Conservation (phyloP, 2,797 vertebrate genomes). For the Melopsittacus undulatus region DNA sequence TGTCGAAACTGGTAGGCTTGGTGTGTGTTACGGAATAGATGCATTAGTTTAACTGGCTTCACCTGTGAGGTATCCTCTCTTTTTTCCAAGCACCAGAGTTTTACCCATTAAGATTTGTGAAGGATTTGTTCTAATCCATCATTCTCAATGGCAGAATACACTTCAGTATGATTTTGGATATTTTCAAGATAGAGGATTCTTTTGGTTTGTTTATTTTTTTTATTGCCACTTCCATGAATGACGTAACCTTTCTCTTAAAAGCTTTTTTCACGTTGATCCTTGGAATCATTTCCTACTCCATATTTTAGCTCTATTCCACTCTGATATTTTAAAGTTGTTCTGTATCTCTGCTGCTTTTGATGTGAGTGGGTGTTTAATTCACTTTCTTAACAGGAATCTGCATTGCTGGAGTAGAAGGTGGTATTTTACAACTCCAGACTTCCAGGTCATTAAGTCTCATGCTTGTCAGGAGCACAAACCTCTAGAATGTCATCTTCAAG, state of each 20-base stretch:
- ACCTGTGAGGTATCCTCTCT: not conserved
- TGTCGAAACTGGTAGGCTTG: not conserved
- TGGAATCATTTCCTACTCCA: not conserved
- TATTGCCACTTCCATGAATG: not conserved
- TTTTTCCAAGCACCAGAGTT: not conserved
- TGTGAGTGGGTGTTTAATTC: constrained; percentile 44
- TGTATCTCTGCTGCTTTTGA: constrained; percentile 1
- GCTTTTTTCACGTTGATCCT: not conserved
- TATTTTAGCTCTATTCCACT: not conserved
- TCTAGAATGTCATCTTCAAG: constrained; percentile 9
- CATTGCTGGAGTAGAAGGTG: not conserved
- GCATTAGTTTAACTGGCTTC: not conserved
- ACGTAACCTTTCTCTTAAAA: not conserved
- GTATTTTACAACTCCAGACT: not conserved
- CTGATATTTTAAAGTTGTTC: constrained; percentile 13
- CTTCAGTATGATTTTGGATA: not conserved
- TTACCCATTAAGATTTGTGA: not conserved
- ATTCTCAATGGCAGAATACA: not conserved
- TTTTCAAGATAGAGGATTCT: not conserved
- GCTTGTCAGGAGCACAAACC: constrained; percentile 5
- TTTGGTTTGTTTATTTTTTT: not conserved
- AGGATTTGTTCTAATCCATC: not conserved
- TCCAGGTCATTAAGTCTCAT: not conserved
- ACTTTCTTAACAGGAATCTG: not conserved
- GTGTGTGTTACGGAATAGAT: not conserved